Conservation (phyloP, 1,140 invertebrate species). For the Tetramorium simillimum region DNA sequence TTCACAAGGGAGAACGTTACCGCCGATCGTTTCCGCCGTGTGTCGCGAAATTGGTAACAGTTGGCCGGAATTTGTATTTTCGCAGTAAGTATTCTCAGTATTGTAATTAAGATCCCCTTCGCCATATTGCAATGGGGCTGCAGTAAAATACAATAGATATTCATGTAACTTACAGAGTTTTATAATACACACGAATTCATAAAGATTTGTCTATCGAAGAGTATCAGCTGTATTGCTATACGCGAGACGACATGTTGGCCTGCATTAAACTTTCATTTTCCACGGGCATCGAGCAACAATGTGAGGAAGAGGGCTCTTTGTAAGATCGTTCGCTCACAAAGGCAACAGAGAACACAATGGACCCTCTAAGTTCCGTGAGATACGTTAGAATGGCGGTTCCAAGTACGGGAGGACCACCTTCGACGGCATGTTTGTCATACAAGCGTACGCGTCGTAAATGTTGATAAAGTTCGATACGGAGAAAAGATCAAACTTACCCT, state of each 20-base stretch:
- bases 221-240: neutral
- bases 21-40: neutral
- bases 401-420: conserved; percentile 48
- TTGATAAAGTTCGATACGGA: conserved; percentile 57
- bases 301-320: conserved; percentile 66
- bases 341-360: conserved; percentile 62
- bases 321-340: conserved; percentile 66
- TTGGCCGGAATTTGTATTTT: neutral
- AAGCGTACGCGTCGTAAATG: conserved; percentile 37
- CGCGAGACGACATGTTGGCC: conserved; percentile 11
- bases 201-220: conserved; percentile 32
- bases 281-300: conserved; percentile 71
- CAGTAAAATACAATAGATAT: conserved; percentile 4
- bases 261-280: conserved; percentile 80
- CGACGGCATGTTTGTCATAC: conserved; percentile 49
- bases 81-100: neutral
- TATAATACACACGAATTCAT: neutral
- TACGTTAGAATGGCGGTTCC: conserved; percentile 42
- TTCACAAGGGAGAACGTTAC: neutral
- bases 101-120: neutral
- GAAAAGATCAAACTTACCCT: conserved; percentile 6
- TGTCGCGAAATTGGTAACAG: conserved; percentile 6
- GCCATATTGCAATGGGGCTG: neutral
- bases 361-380: conserved; percentile 47
- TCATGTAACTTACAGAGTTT: neutral